Evolutionary conservation across 2,888 invertebrate genomes (phyloP).

Genomic region (Drosophila koepferae): DNA sequence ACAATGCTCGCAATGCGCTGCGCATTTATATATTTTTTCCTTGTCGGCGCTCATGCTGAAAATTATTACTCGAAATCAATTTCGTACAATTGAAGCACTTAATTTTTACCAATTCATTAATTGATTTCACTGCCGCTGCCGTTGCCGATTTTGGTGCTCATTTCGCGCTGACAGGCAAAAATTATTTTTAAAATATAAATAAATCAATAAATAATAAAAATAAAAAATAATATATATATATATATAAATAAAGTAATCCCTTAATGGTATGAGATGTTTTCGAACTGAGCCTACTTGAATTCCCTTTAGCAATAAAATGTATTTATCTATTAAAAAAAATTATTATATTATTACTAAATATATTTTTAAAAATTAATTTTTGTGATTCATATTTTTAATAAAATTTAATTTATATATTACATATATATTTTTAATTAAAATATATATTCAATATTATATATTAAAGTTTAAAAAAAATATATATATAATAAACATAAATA

Average conservation of each 20-base stretch:
- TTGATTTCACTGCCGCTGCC: constrained; percentile 69
- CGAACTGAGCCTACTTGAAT: background rate
- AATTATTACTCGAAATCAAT: constrained; percentile 80
- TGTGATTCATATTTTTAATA: too few species aligned
- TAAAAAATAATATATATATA: constrained; percentile 3
- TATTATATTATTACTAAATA: too few species aligned
- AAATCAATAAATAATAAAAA: constrained; percentile 33
- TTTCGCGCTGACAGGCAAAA: constrained; percentile 50
- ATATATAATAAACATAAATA: too few species aligned
- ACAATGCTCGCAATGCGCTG: constrained; percentile 29
- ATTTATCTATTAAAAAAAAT: background rate
- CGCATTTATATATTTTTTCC: constrained; percentile 46
- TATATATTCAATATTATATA: too few species aligned
- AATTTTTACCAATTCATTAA: constrained; percentile 82
- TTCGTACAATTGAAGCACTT: constrained; percentile 82
- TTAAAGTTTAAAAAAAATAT: too few species aligned
- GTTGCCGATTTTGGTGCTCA: constrained; percentile 31
- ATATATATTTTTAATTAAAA: too few species aligned
- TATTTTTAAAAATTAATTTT: too few species aligned
- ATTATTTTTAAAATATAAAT: constrained; percentile 24
- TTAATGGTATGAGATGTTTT: too few species aligned
- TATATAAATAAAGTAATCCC: constrained; percentile 4
- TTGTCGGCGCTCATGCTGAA: constrained; percentile 60
- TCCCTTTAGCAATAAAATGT: background rate
- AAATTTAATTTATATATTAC: too few species aligned